Conservation (phyloP, 1,140 invertebrate genomes). For the Drosophila bifasciata region DNA sequence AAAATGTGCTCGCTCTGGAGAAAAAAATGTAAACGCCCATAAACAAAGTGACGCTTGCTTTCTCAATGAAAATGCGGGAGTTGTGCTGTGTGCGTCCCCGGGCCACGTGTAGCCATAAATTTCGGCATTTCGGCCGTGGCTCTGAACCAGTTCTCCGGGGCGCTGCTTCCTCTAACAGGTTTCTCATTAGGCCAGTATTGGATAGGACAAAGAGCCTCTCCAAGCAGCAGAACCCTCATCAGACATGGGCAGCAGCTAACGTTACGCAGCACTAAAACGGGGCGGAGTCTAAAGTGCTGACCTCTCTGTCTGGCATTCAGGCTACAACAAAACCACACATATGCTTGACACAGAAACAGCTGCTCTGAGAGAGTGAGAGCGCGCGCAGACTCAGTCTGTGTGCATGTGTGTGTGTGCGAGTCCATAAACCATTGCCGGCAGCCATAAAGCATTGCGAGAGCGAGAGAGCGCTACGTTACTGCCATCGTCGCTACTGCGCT, state of each 20-base stretch:
- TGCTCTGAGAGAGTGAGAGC: conserved; percentile 62
- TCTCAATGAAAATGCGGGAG: conserved; percentile 68
- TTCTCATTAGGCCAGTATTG: conserved; percentile 74
- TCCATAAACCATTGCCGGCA: conserved; percentile 81
- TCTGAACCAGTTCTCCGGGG: conserved; percentile 56
- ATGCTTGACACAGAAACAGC: conserved; percentile 73
- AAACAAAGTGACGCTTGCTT: conserved; percentile 72
- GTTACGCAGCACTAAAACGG: conserved; percentile 63
- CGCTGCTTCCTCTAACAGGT: conserved; percentile 72
- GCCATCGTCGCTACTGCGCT: conserved; percentile 28
- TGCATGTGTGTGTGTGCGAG: conserved; percentile 9
- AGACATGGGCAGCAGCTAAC: not conserved
- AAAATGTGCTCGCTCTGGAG: conserved; percentile 26
- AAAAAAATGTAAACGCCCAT: conserved; percentile 82
- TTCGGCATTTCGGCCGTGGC: conserved; percentile 21
- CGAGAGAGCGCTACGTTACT: conserved; percentile 34
- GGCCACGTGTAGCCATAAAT: conserved; percentile 75
- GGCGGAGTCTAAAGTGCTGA: conserved; percentile 62
- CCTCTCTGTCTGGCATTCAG: conserved; percentile 49
- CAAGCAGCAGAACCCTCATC: conserved; percentile 4
- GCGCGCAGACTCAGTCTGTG: conserved; percentile 45
- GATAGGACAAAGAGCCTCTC: conserved; percentile 15
- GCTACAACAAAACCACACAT: conserved; percentile 57
- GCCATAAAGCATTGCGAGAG: conserved; percentile 81
- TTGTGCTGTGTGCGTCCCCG: too few species aligned